Percentiles rank a stretch among this genome's conserved stretches.
phyloP scores from a whole-genome alignment of 2,797 vertebrate genomes.

The Eutrigla gurnardus region DNA sequence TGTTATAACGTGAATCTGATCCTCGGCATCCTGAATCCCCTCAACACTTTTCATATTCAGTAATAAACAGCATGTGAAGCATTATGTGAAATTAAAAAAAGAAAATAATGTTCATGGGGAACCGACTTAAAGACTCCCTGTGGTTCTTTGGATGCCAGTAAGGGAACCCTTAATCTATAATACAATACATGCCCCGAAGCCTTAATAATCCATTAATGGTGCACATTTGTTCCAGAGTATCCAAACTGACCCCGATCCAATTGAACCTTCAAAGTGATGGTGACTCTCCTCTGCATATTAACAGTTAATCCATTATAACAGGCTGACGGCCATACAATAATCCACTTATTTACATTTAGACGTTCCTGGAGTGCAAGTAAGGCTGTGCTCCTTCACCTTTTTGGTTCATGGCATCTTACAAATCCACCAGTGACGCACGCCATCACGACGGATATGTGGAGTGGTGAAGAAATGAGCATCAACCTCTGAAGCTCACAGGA shows the following conservation, averaged over 20 bases:
- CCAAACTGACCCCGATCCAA: slow-evolving; percentile 43
- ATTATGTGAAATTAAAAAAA: background rate
- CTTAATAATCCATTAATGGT: slow-evolving; percentile 48
- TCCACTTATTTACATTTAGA: slow-evolving; percentile 40
- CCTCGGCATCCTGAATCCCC: too few species aligned
- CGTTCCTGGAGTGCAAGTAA: slow-evolving; percentile 28
- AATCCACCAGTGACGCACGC: background rate
- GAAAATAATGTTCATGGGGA: background rate
- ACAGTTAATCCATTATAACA: slow-evolving; percentile 52
- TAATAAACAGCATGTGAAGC: slow-evolving; percentile 5
- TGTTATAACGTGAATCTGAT: too few species aligned
- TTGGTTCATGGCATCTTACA: background rate
- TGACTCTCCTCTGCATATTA: slow-evolving; percentile 47
- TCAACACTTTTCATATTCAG: background rate
- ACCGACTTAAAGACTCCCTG: slow-evolving; percentile 12
- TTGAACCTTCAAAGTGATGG: slow-evolving; percentile 45
- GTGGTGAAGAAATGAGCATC: background rate
- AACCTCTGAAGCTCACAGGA: background rate
- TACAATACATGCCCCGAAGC: slow-evolving; percentile 12
- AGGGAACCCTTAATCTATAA: slow-evolving; percentile 16
- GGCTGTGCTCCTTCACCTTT: background rate
- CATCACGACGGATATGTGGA: background rate
- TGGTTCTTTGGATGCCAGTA: background rate
- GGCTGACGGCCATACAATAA: slow-evolving; percentile 20
- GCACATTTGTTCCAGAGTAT: slow-evolving; percentile 20